These are phyloP conservation scores for Lamellibrachia luymesi DNA, from an alignment of 1,140 invertebrate species.

Conservation along the genomic window DNA sequence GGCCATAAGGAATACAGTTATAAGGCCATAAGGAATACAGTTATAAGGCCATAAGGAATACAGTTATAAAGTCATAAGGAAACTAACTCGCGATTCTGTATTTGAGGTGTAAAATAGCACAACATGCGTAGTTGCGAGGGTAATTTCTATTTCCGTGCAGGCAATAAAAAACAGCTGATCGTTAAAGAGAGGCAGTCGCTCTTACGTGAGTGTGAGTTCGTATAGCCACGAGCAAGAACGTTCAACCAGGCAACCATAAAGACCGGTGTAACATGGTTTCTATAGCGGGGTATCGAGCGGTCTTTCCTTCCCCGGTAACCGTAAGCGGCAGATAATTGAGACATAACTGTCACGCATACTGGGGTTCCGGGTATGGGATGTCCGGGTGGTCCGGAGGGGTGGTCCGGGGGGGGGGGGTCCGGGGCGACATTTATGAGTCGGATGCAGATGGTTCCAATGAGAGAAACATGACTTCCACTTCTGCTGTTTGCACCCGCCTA, in stretches of 20 bases:
- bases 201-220: neutral
- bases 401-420: no score
- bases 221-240: neutral
- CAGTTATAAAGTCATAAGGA: no score
- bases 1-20: no score
- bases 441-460: neutral
- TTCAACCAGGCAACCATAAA: neutral
- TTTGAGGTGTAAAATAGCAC: neutral
- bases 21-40: no score
- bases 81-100: neutral
- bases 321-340: neutral
- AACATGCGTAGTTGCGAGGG: neutral
- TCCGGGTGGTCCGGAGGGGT: no score
- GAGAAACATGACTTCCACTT: neutral
- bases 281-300: neutral
- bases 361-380: no score
- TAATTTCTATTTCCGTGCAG: neutral
- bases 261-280: neutral
- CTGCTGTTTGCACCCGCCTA: neutral
- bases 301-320: neutral
- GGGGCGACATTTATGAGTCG: neutral
- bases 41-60: no score
- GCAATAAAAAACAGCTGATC: neutral
- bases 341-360: neutral
- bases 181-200: neutral